Evolutionary conservation across 2,113 vertebrate species (phyloP).

Genomic region (Chamaetylas fuelleborni): DNA sequence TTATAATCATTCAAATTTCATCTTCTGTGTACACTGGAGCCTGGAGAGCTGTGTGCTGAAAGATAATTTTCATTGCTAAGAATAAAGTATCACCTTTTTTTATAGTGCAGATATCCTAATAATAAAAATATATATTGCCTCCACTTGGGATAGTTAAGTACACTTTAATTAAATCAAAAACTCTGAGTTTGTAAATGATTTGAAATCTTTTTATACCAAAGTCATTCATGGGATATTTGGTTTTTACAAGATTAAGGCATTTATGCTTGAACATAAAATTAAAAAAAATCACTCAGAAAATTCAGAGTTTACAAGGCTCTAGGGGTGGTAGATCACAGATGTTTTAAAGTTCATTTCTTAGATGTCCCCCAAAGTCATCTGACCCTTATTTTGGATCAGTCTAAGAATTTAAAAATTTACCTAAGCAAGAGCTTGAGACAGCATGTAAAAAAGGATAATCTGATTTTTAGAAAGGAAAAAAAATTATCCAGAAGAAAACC

Average conservation of each 20-base stretch:
- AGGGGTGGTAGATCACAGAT: too few species aligned
- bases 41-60: background rate
- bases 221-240: background rate
- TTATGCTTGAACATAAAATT: background rate
- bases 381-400: background rate
- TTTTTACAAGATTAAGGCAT: background rate
- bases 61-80: background rate
- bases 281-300: background rate
- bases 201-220: background rate
- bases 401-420: background rate
- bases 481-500: background rate
- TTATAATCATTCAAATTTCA: background rate
- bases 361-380: background rate
- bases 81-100: background rate
- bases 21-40: background rate
- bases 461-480: background rate
- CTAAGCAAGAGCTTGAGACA: background rate
- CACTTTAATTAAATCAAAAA: background rate
- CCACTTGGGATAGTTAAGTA: background rate
- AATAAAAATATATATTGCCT: background rate
- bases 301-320: background rate
- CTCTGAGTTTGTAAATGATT: background rate
- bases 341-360: background rate
- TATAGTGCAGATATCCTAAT: background rate
- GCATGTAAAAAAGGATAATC: rapidly evolving